phyloP scores from a whole-genome alignment of 2,888 invertebrate species.

The Lepidocyrtinus sp. region DNA sequence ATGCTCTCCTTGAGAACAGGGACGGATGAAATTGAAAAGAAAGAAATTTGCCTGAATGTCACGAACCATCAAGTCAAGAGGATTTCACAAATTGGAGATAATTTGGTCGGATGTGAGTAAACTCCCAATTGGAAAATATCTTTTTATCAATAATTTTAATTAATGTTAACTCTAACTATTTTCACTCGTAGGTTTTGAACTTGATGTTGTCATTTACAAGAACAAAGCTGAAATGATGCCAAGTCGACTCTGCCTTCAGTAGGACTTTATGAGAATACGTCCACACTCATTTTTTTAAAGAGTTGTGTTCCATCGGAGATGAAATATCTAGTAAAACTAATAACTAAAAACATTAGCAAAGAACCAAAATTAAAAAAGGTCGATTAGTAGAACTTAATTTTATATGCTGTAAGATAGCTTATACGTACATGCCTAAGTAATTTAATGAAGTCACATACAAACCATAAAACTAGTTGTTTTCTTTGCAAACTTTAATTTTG shows the following conservation, averaged over 20 bases:
- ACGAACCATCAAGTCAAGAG: constrained; percentile 31
- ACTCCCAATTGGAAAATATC: not conserved
- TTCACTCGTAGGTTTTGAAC: constrained; percentile 24
- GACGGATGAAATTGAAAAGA: constrained; percentile 49
- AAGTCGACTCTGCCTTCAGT: not conserved
- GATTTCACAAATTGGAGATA: constrained; percentile 42
- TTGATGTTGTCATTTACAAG: constrained; percentile 26
- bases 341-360: too few relatives aligned
- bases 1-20: constrained; percentile 57
- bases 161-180: not conserved
- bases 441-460: too few relatives aligned
- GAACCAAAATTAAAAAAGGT: too few relatives aligned
- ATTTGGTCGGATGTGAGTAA: constrained; percentile 35
- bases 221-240: not conserved
- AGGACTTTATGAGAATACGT: too few relatives aligned
- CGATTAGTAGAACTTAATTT: too few relatives aligned
- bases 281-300: too few relatives aligned
- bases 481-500: too few relatives aligned
- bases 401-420: too few relatives aligned
- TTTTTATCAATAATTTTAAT: not conserved
- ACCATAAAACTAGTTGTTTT: too few relatives aligned
- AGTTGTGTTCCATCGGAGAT: too few relatives aligned
- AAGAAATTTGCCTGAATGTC: constrained; percentile 36
- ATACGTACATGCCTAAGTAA: too few relatives aligned
- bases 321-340: too few relatives aligned